A percentile compares a stretch with the other conserved stretches of the same genome.
Evolutionary conservation across 1,140 invertebrate species (phyloP).

Genomic region (Nephila pilipes): DNA sequence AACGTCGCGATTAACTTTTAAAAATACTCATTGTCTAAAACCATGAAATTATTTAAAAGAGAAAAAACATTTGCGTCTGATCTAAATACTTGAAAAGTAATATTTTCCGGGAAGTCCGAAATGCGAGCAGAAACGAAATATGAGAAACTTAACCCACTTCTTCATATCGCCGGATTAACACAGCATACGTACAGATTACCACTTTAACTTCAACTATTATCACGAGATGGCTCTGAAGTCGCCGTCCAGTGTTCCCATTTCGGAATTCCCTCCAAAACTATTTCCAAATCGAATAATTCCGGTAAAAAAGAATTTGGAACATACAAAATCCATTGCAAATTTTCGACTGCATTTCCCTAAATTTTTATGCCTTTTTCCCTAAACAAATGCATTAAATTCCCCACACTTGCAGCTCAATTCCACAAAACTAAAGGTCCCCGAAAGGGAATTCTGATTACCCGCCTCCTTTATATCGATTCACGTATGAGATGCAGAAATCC

Average conservation of each 20-base stretch:
- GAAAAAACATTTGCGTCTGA: too few species aligned
- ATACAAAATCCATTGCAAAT: neutral
- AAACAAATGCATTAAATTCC: neutral
- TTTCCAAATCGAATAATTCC: constrained; percentile 8
- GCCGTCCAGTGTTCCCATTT: neutral
- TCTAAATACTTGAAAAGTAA: too few species aligned
- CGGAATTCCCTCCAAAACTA: constrained; percentile 34
- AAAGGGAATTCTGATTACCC: constrained; percentile 6
- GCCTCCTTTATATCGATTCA: constrained; percentile 52
- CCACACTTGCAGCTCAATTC: neutral
- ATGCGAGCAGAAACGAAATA: too few species aligned
- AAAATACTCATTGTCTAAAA: too few species aligned
- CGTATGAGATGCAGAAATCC: constrained; percentile 54
- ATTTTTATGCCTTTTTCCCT: neutral
- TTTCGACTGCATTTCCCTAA: neutral
- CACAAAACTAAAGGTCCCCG: neutral
- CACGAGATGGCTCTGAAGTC: constrained; percentile 37
- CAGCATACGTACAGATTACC: neutral
- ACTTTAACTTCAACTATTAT: neutral
- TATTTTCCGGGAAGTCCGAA: too few species aligned
- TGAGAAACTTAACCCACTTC: neutral
- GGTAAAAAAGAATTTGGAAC: neutral
- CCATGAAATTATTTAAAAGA: too few species aligned
- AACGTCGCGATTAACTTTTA: too few species aligned
- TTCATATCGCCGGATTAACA: neutral